Percentiles rank a stretch among this genome's conserved stretches.
These are phyloP conservation scores for Vidua macroura DNA, from an alignment of 2,113 vertebrate genomes.

Conservation along the genomic window DNA sequence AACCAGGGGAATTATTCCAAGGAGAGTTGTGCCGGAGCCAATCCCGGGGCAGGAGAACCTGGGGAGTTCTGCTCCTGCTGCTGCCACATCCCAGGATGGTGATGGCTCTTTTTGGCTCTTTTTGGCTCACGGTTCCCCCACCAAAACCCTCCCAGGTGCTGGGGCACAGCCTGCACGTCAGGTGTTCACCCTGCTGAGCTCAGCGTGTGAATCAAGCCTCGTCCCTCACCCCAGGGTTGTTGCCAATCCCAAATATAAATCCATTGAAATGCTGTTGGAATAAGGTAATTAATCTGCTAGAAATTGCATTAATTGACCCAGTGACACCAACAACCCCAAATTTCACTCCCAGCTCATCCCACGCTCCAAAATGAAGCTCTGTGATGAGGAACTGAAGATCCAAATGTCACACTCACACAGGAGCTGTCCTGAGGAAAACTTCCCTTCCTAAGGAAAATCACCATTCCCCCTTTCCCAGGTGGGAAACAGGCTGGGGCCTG, in stretches of 20 bases:
- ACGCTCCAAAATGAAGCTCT: not conserved
- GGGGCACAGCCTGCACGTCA: rapidly evolving
- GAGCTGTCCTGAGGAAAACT: not conserved
- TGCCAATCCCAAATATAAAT: not conserved
- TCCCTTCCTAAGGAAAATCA: not conserved
- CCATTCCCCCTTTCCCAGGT: not conserved
- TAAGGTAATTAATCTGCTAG: rapidly evolving
- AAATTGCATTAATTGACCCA: not conserved
- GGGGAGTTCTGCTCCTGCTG: conserved; percentile 30
- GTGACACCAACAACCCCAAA: not conserved
- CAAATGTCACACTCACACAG: not conserved
- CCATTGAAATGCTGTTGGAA: not conserved
- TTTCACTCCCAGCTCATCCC: not conserved
- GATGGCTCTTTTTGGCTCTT: conserved; percentile 50
- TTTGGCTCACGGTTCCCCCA: not conserved
- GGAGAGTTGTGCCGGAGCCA: not conserved
- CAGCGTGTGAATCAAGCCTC: not conserved
- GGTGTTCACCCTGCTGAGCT: rapidly evolving
- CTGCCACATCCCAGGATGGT: not conserved
- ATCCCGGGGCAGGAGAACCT: not conserved
- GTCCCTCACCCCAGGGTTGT: rapidly evolving
- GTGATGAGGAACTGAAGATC: not conserved
- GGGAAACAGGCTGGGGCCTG: not conserved
- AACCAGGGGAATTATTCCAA: conserved; percentile 34
- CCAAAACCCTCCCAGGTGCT: rapidly evolving